Evolutionary conservation across 2,888 invertebrate species (phyloP).

Genomic region (Synanthedon andrenaeformis): DNA sequence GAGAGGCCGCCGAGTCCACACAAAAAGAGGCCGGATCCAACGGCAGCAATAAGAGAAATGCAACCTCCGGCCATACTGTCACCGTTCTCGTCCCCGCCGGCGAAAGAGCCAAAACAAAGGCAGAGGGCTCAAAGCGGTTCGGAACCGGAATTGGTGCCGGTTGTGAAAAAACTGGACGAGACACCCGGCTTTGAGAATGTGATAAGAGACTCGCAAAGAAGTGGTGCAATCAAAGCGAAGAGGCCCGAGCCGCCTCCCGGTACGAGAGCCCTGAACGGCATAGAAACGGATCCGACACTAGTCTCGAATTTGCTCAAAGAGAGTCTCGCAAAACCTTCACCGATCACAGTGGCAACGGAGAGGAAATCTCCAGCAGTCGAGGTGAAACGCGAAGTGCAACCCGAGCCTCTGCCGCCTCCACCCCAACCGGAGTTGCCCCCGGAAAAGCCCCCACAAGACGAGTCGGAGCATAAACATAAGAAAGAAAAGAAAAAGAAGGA

Average conservation of each 20-base stretch:
- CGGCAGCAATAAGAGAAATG: conserved; percentile 47
- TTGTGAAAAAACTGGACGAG: conserved; percentile 73
- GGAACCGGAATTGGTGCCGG: conserved; percentile 73
- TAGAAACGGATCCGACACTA: conserved; percentile 78
- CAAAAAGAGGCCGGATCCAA: conserved; percentile 43
- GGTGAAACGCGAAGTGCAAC: conserved; percentile 24
- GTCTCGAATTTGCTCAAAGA: conserved; percentile 80
- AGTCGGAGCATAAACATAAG: conserved; percentile 47
- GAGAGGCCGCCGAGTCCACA: conserved; percentile 35
- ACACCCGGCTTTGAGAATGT: conserved; percentile 73
- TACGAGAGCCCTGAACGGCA: conserved; percentile 68
- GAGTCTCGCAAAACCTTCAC: conserved; percentile 63
- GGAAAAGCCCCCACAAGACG: conserved; percentile 16
- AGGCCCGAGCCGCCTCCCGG: conserved; percentile 27
- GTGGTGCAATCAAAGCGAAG: conserved; percentile 35
- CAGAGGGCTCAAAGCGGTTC: conserved; percentile 55
- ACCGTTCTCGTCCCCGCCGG: conserved; percentile 62
- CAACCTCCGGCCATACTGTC: conserved; percentile 55
- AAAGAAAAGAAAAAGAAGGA: conserved; percentile 83
- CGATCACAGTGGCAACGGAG: conserved; percentile 53
- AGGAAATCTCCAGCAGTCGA: conserved; percentile 33
- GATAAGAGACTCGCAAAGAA: conserved; percentile 66
- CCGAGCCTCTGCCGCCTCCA: conserved; percentile 27
- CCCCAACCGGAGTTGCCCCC: conserved; percentile 10
- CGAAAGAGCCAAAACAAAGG: conserved; percentile 35